These are phyloP conservation scores for Trogon surrucura DNA, from an alignment of 2,113 vertebrate genomes.

Conservation along the genomic window DNA sequence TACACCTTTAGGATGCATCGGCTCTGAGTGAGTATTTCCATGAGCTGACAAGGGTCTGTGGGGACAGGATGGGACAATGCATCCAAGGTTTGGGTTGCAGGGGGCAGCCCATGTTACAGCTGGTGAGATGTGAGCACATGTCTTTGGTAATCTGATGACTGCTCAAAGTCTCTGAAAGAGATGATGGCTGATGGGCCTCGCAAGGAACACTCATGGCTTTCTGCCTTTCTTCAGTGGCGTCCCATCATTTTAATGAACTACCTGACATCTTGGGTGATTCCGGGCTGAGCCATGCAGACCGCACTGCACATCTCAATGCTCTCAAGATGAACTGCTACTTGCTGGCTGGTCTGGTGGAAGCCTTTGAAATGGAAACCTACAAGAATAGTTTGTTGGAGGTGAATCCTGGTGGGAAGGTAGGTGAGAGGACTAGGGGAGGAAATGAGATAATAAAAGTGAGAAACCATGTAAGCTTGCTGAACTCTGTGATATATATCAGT, in stretches of 20 bases:
- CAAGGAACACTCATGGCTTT: background rate
- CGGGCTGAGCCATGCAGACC: constrained; percentile 73
- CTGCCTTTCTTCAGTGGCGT: constrained; percentile 78
- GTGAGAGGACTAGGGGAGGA: background rate
- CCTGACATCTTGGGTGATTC: constrained; percentile 76
- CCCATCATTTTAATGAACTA: constrained; percentile 82
- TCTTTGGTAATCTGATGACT: constrained; percentile 90
- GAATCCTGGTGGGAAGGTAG: constrained; percentile 76
- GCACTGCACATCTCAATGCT: constrained; percentile 84
- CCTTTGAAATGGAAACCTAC: constrained; percentile 83
- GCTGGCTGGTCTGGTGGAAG: constrained; percentile 85
- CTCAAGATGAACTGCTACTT: constrained; percentile 96
- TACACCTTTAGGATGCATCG: background rate
- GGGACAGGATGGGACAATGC: constrained; percentile 27
- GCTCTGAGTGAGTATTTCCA: constrained; percentile 24
- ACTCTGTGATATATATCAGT: background rate
- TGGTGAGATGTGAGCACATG: constrained; percentile 77
- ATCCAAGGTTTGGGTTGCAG: constrained; percentile 25
- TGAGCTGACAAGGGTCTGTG: background rate
- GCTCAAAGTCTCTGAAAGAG: background rate
- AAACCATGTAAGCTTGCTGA: background rate
- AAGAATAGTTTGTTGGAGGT: constrained; percentile 78
- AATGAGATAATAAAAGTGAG: background rate
- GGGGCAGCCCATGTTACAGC: background rate
- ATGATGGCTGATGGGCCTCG: background rate